Evolutionary conservation across 1,140 invertebrate genomes (phyloP).

Genomic region (Hestina assimilis): DNA sequence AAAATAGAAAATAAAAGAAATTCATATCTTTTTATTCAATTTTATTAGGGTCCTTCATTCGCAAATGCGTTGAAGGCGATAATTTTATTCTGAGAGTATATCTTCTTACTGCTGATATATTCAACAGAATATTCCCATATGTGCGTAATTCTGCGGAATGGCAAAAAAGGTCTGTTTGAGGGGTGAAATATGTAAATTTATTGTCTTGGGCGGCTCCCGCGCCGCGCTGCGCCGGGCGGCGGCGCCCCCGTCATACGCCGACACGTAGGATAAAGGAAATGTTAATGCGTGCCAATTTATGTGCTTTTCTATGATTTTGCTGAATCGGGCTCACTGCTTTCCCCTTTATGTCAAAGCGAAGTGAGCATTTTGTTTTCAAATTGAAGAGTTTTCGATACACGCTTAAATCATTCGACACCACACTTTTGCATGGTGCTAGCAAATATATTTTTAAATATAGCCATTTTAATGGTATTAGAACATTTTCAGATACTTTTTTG

Average conservation of each 20-base stretch:
- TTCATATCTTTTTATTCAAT: constrained; percentile 1
- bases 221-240: constrained; percentile 31
- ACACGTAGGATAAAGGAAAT: constrained; percentile 78
- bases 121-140: constrained; percentile 78
- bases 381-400: constrained; percentile 50
- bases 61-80: constrained; percentile 68
- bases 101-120: constrained; percentile 75
- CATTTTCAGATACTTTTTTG: background rate
- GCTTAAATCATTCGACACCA: constrained; percentile 2
- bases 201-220: constrained; percentile 71
- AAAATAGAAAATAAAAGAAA: background rate
- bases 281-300: constrained; percentile 77
- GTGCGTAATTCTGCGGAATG: constrained; percentile 77
- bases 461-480: too few species aligned
- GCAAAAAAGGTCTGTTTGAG: constrained; percentile 78
- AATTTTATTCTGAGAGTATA: constrained; percentile 76
- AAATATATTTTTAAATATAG: too few species aligned
- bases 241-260: constrained; percentile 74
- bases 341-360: constrained; percentile 61
- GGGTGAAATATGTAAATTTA: constrained; percentile 79
- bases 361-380: constrained; percentile 59
- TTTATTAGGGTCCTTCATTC: constrained; percentile 23
- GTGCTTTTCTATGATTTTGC: constrained; percentile 77
- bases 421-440: background rate
- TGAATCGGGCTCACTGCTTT: constrained; percentile 64